Evolutionary conservation across 2,888 invertebrate species (phyloP), one percentile per base, ranked within the genome.

Genomic region (Drosophila atroscutellata): DNA sequence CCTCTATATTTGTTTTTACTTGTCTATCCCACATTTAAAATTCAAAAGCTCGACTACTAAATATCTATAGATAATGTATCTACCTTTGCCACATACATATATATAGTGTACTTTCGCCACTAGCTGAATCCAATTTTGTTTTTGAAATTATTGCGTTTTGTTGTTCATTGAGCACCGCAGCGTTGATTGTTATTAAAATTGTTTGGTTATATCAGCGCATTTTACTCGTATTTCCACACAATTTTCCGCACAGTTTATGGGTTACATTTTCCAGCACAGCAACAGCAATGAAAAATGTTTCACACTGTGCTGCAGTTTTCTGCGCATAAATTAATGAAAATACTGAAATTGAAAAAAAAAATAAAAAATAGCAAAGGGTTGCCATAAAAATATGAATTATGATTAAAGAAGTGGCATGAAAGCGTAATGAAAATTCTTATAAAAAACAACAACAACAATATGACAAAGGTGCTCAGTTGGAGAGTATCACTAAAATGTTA

Each of bases 281-380:
- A 72, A 59, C 45, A 67, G 42, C 58, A 57, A 56, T 63, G 47
- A 68, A 75, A 81, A 81, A 76, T 81, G 84, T 67, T 80, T 83
- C 90, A 91, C 59, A 90, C 90, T 90, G 90, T 79, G 90, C 83
- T 81, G 80, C 72, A 84, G 60, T 76, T 81, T 84, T 80, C 67
- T 61, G 70, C 67, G 77, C 89, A 89, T 86, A 86, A 81, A 84
- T 89, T 86, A 89, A 84, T 77, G 58, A 58, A 72, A 88, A 75
- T 71, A 51, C 72, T 70, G 30, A 69, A 61, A 54, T 47, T 47
- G 62, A 30, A 39, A 55, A 36, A 11, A 11, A 6, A 20, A 24
- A 15, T n/a, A 8, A 9, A 20, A 20, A 51, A 13, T 7, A 9
- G 39, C 28, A 54, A 83, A 80, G 74, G 69, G 71, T 61, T 64